Percentiles rank a stretch among this genome's conserved stretches.
phyloP scores from a whole-genome alignment of 2,113 vertebrate species.

The Lepus timidus region DNA sequence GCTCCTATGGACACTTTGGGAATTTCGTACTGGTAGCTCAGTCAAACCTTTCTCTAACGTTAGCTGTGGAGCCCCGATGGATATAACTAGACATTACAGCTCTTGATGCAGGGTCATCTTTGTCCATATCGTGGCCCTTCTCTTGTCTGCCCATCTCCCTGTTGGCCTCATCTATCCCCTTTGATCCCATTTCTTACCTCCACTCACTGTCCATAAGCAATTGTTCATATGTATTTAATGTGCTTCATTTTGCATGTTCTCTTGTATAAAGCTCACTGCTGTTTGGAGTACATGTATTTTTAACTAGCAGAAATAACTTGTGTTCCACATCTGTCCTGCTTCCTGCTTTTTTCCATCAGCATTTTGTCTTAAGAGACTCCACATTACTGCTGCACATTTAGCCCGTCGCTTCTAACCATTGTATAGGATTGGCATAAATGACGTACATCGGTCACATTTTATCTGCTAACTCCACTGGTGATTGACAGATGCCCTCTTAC shows the following conservation, averaged over 20 bases:
- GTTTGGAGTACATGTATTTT: not conserved
- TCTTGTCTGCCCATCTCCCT: not conserved
- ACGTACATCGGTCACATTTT: not conserved
- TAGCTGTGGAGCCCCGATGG: not conserved
- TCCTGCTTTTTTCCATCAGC: slow-evolving; percentile 23
- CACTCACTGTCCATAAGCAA: not conserved
- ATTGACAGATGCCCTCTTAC: not conserved
- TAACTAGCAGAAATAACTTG: not conserved
- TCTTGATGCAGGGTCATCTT: not conserved
- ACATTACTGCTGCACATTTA: not conserved
- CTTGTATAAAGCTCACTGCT: not conserved
- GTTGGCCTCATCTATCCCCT: not conserved
- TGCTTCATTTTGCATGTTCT: not conserved
- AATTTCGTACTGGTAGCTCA: not conserved
- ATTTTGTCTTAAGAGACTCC: slow-evolving; percentile 1
- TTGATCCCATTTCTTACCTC: not conserved
- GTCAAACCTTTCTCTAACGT: not conserved
- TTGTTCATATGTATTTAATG: not conserved
- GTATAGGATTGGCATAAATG: not conserved
- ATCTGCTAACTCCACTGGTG: not conserved
- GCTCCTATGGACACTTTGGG: not conserved
- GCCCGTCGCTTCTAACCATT: not conserved
- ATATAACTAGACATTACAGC: not conserved
- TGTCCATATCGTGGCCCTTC: not conserved
- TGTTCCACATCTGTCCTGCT: not conserved